Conservation (phyloP, 1,140 invertebrate genomes). For the Aradophagus sp. region DNA sequence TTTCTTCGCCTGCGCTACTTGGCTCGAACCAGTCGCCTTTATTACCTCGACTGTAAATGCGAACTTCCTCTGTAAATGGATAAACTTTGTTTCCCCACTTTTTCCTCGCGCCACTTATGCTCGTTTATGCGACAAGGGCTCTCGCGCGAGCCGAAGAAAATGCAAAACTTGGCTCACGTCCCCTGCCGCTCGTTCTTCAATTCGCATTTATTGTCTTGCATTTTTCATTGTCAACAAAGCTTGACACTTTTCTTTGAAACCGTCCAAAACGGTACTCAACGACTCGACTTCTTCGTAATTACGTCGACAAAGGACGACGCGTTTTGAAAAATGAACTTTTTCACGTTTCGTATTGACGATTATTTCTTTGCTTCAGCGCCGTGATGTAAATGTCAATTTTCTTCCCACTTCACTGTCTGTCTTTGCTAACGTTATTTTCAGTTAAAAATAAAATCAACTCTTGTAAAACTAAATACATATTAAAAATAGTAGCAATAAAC, state of each 20-base stretch:
- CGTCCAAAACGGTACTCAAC: background rate
- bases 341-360: no score
- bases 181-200: slow-evolving; percentile 23
- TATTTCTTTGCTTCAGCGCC: no score
- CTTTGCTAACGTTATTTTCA: no score
- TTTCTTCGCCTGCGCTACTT: slow-evolving; percentile 31
- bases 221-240: slow-evolving; percentile 12
- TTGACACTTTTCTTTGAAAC: slow-evolving; percentile 2
- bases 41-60: slow-evolving; percentile 30
- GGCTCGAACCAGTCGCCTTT: slow-evolving; percentile 31
- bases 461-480: no score
- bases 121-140: slow-evolving; percentile 28
- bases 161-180: slow-evolving; percentile 28
- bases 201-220: slow-evolving; percentile 21
- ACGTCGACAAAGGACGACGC: no score
- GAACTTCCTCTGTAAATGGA: slow-evolving; percentile 43
- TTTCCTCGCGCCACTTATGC: slow-evolving; percentile 30
- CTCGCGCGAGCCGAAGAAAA: slow-evolving; percentile 10
- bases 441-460: no score
- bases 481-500: no score
- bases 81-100: slow-evolving; percentile 41
- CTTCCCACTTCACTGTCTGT: no score
- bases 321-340: no score
- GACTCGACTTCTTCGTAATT: background rate
- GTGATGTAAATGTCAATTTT: no score